Percentiles rank a stretch among this genome's conserved stretches.
Evolutionary conservation across 2,113 vertebrate species (phyloP).

Genomic region (Microcebus ravelobensis): DNA sequence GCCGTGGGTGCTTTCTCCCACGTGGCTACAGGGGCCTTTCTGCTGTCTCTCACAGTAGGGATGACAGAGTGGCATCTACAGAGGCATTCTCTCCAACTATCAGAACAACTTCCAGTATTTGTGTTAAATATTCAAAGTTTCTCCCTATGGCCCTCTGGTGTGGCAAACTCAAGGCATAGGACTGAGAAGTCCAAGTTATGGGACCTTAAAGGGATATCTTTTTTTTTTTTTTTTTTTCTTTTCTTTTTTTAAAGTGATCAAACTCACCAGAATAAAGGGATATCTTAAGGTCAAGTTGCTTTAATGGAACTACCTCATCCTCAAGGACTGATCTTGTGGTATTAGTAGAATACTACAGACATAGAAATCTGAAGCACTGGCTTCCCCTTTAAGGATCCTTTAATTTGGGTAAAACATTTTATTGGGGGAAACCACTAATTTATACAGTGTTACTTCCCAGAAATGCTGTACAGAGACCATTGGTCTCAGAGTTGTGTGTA

Average conservation of each 20-base stretch:
- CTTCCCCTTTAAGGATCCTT: background rate
- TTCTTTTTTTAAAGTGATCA: too few relatives aligned
- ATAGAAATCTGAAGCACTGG: background rate
- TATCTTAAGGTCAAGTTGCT: background rate
- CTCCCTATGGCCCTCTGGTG: background rate
- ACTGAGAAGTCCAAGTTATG: rapidly evolving
- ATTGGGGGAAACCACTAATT: background rate
- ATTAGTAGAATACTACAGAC: rapidly evolving
- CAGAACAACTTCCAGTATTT: too few relatives aligned
- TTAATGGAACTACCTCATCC: background rate
- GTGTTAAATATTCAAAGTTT: too few relatives aligned
- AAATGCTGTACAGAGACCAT: rapidly evolving
- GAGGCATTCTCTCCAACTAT: background rate
- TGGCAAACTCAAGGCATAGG: background rate
- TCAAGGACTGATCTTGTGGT: rapidly evolving
- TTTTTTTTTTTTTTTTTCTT: too few relatives aligned
- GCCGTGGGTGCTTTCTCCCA: background rate
- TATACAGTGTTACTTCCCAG: background rate
- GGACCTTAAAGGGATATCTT: background rate
- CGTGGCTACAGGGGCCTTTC: rapidly evolving
- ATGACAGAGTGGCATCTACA: background rate
- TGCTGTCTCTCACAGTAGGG: too few relatives aligned
- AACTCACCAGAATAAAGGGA: too few relatives aligned
- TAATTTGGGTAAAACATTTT: background rate
- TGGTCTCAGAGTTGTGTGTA: background rate